Base-by-base conservation (phyloP, 2,888 invertebrate species). In the Epistrophe eligans region DNA sequence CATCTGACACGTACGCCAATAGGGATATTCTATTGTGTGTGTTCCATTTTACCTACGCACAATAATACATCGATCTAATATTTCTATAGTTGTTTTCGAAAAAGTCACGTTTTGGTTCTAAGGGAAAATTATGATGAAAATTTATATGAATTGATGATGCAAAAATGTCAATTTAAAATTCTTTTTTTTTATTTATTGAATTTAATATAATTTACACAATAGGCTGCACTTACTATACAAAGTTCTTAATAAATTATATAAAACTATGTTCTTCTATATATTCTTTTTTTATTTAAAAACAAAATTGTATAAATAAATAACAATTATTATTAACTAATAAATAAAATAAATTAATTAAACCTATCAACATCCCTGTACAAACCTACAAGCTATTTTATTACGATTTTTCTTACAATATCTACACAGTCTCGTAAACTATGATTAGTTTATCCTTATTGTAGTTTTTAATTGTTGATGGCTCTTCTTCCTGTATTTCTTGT, bases 341-440 rank as follows among this genome's bases (percentile, higher is more conserved):
- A 87, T 87, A 60, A 83, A 76, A 74, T 58, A 79, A 79, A 71
- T 74, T n/a, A 70, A 15, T 50, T 55, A 28, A 55, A 71, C 43
- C 57, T 79, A 52, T 60, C 64, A 79, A 74, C 52, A 32, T 76
- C 13, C 4, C 13, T 45, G 35, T 43, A 66, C 74, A 19, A 57
- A 76, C 45, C 64, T 71, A 58, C 7, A 79, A 64, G 55, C 52
- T 50, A 48, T n/a, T n/a, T n/a, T n/a, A n/a, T n/a, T 17, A 67
- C 24, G 10, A 40, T 7, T 15, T 7, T 19, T 13, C 5, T 9
- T 35, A 11, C 1, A 17, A 13, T 55, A 55, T 15, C 60, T 87
- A 87, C 58, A 66, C 76, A 15, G 87, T 72, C 43, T 79, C 83
- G 62, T 87, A 87, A 55, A 87, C 83, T 67, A 60, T 79, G 40